Percentiles rank a stretch among this genome's conserved stretches.
These are phyloP conservation scores for Mamestra configurata DNA, from an alignment of 1,140 invertebrate species.

Conservation along the genomic window DNA sequence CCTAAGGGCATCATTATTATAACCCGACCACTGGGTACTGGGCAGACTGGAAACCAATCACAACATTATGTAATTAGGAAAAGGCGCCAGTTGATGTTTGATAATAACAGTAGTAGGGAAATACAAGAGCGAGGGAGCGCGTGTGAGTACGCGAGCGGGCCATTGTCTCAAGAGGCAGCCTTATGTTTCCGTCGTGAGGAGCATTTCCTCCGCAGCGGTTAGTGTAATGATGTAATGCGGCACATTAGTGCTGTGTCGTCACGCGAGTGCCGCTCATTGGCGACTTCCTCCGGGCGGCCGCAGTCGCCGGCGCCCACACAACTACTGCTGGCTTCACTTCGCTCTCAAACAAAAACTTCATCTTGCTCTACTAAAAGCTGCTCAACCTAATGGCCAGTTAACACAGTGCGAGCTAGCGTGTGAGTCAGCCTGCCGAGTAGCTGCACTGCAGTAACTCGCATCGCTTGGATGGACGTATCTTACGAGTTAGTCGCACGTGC, in stretches of 20 bases:
- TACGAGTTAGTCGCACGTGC: too few relatives aligned
- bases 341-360: neutral
- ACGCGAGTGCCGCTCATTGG: constrained; percentile 59
- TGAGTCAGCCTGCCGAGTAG: too few relatives aligned
- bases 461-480: too few relatives aligned
- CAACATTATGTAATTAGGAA: too few relatives aligned
- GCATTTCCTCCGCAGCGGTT: constrained; percentile 64
- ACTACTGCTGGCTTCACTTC: neutral
- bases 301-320: constrained; percentile 9
- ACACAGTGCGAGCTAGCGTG: too few relatives aligned
- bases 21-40: too few relatives aligned
- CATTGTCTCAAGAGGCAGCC: constrained; percentile 66
- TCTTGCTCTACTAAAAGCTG: neutral
- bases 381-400: neutral
- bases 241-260: constrained; percentile 43
- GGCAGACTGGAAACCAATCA: too few relatives aligned
- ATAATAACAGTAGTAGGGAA: neutral
- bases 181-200: constrained; percentile 69
- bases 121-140: neutral
- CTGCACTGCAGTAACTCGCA: too few relatives aligned
- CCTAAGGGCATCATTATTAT: too few relatives aligned
- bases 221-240: constrained; percentile 70
- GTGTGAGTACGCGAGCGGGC: neutral
- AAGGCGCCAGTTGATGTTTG: too few relatives aligned
- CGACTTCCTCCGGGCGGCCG: constrained; percentile 47